Evolutionary conservation across 2,888 invertebrate species (phyloP).

Genomic region (Dorcus hopei): DNA sequence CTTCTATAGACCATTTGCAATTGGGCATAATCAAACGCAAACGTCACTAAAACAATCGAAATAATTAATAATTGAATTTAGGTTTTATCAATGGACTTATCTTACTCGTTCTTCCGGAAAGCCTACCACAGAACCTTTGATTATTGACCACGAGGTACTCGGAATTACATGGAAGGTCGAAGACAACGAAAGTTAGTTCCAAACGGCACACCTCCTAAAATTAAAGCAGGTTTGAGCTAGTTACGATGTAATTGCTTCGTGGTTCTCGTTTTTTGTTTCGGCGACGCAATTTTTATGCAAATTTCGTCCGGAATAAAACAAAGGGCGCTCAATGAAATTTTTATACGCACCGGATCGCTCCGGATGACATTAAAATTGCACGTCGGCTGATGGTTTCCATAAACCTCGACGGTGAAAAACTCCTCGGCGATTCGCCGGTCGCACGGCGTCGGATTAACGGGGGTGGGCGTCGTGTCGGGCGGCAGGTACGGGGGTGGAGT

Average conservation of each 20-base stretch:
- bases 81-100: constrained; percentile 2
- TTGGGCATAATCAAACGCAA: no score
- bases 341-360: neutral
- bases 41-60: no score
- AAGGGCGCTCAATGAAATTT: no score
- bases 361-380: constrained; percentile 29
- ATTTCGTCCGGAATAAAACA: no score
- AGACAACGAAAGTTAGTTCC: constrained; percentile 37
- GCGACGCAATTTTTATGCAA: no score
- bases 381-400: constrained; percentile 25
- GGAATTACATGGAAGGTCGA: constrained; percentile 38
- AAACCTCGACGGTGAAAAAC: constrained; percentile 36
- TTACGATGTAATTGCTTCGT: no score
- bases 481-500: constrained; percentile 3
- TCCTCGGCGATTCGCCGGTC: constrained; percentile 31
- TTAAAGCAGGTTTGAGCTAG: neutral
- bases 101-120: constrained; percentile 39
- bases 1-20: no score
- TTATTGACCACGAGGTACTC: constrained; percentile 40
- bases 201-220: constrained; percentile 42
- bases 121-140: constrained; percentile 38
- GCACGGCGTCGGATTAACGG: constrained; percentile 25
- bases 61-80: no score
- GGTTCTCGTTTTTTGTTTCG: no score
- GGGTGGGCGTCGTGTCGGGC: constrained; percentile 1